These are phyloP conservation scores for Montifringilla adamsi DNA, from an alignment of 2,113 vertebrate species.

Conservation along the genomic window DNA sequence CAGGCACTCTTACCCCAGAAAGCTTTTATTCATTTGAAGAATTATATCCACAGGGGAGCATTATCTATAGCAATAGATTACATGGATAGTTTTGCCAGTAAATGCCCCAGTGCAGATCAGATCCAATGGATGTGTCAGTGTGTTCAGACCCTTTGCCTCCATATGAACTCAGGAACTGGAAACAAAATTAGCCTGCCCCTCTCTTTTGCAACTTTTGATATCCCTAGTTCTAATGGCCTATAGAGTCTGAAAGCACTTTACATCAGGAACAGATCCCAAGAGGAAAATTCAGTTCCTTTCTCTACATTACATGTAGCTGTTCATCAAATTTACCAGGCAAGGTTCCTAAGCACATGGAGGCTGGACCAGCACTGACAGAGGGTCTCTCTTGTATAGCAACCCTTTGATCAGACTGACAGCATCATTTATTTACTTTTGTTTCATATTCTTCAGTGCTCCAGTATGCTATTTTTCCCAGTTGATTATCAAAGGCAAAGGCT, in stretches of 20 bases:
- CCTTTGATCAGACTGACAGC: slow-evolving; percentile 27
- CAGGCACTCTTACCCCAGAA: background rate
- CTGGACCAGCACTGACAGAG: background rate
- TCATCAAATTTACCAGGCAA: background rate
- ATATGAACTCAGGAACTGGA: background rate
- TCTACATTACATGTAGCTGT: background rate
- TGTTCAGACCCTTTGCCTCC: background rate
- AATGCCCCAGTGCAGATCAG: background rate
- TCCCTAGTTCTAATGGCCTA: background rate
- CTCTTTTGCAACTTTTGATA: slow-evolving; percentile 4
- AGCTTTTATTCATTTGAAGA: background rate
- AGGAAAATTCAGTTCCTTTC: slow-evolving; percentile 15
- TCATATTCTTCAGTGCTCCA: background rate
- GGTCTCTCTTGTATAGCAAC: background rate
- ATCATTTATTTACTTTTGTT: slow-evolving; percentile 21
- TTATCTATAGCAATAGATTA: background rate
- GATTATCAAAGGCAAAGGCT: background rate
- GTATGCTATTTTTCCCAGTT: slow-evolving; percentile 2
- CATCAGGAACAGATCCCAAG: background rate
- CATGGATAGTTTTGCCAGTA: background rate
- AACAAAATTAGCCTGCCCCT: background rate
- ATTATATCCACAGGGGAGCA: background rate
- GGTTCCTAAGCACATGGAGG: background rate
- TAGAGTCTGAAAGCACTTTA: slow-evolving; percentile 4
- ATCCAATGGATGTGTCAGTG: background rate